Conservation (phyloP, 2,888 invertebrate species). For the Alitta virens region DNA sequence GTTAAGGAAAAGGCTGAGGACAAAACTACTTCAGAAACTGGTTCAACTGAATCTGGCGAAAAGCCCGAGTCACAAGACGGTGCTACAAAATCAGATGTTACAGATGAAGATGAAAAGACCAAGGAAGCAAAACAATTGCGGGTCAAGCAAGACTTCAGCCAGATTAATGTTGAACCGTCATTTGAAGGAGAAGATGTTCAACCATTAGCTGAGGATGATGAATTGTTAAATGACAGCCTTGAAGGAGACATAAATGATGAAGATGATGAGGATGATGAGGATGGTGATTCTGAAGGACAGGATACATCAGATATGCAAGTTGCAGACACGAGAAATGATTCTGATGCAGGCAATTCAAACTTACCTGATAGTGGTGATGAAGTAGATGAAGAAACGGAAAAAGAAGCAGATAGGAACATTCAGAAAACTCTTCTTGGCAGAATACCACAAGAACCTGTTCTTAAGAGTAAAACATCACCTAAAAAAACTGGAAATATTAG, state of each 20-base stretch:
- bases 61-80: too few species aligned
- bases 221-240: background rate
- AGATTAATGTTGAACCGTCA: conserved; percentile 52
- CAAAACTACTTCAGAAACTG: background rate
- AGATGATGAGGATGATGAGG: background rate
- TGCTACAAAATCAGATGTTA: background rate
- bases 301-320: background rate
- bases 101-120: background rate
- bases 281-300: background rate
- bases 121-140: conserved; percentile 4
- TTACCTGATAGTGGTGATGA: background rate
- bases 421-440: background rate
- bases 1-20: background rate
- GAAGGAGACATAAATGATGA: conserved; percentile 4
- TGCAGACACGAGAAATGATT: background rate
- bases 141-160: conserved; percentile 53
- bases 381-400: background rate
- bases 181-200: conserved; percentile 55
- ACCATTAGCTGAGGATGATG: conserved; percentile 1
- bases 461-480: conserved; percentile 1
- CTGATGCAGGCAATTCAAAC: background rate
- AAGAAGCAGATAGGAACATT: background rate
- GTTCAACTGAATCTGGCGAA: too few species aligned
- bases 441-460: background rate
- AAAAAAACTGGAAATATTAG: too few species aligned